Conservation (phyloP, 2,113 vertebrate species). For the Apistogramma diplotaenia region DNA sequence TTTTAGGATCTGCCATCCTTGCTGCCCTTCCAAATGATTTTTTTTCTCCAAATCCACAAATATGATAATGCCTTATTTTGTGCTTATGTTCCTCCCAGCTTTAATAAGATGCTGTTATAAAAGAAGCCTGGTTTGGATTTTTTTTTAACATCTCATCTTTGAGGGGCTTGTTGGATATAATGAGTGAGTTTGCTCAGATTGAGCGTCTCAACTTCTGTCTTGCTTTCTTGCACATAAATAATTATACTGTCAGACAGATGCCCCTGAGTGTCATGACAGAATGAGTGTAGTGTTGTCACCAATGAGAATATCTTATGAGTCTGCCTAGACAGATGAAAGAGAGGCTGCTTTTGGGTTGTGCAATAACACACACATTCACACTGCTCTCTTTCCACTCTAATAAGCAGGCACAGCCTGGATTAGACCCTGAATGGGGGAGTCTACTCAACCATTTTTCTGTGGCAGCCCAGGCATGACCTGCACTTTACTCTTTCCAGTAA, state of each 20-base stretch:
- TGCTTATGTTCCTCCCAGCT: background rate
- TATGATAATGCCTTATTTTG: background rate
- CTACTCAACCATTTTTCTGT: constrained; percentile 49
- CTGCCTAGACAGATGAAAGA: constrained; percentile 33
- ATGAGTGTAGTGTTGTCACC: constrained; percentile 23
- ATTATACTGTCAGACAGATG: constrained; percentile 4
- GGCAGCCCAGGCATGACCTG: constrained; percentile 58
- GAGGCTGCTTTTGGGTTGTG: constrained; percentile 23
- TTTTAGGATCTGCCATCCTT: constrained; percentile 23
- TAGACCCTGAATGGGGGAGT: constrained; percentile 39
- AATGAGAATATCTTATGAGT: constrained; percentile 36
- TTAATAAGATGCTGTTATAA: background rate
- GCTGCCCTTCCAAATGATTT: background rate
- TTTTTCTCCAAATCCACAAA: constrained; percentile 8
- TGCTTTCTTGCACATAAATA: background rate
- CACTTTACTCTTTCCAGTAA: constrained; percentile 57
- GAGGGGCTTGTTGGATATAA: background rate
- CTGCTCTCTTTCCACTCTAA: constrained; percentile 64
- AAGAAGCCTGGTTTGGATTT: background rate
- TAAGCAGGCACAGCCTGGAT: constrained; percentile 57
- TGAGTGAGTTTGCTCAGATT: background rate
- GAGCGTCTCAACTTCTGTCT: constrained; percentile 9
- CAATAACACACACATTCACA: constrained; percentile 34
- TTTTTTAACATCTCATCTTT: background rate
- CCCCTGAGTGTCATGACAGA: constrained; percentile 9